Conservation (phyloP, 2,113 vertebrate species). For the Prionailurus bengalensis region DNA sequence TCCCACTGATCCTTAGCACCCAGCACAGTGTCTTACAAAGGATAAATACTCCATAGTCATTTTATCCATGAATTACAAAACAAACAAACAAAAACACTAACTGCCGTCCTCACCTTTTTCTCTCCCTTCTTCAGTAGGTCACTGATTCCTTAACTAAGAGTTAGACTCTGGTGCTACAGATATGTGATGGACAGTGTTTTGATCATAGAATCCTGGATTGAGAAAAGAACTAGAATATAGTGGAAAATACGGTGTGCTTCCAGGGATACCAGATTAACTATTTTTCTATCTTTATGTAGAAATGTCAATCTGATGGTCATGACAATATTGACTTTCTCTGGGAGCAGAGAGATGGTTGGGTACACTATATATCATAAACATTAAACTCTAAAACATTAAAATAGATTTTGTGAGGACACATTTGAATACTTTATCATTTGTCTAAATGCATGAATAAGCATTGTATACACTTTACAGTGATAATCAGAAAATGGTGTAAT, state of each 20-base stretch:
- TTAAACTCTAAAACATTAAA: neutral
- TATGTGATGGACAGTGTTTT: neutral
- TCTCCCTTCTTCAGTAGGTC: neutral
- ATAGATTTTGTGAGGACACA: neutral
- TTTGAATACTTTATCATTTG: neutral
- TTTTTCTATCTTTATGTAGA: neutral
- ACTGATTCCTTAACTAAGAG: neutral
- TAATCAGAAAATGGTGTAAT: neutral
- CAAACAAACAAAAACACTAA: neutral
- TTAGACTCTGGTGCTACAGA: neutral
- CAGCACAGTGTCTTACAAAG: neutral
- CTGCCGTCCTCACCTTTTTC: neutral
- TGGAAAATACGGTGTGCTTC: neutral
- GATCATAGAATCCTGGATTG: neutral
- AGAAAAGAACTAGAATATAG: neutral
- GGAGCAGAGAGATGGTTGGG: neutral
- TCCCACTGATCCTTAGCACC: neutral
- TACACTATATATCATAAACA: neutral
- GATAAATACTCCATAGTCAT: neutral
- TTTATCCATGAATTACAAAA: neutral
- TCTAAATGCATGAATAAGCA: neutral
- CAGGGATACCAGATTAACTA: neutral
- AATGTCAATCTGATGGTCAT: neutral
- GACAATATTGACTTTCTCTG: neutral
- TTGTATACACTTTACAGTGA: neutral